A percentile compares a stretch with the other conserved stretches of the same genome.
Conservation (phyloP, 2,113 vertebrate species). For the Garra rufa region DNA sequence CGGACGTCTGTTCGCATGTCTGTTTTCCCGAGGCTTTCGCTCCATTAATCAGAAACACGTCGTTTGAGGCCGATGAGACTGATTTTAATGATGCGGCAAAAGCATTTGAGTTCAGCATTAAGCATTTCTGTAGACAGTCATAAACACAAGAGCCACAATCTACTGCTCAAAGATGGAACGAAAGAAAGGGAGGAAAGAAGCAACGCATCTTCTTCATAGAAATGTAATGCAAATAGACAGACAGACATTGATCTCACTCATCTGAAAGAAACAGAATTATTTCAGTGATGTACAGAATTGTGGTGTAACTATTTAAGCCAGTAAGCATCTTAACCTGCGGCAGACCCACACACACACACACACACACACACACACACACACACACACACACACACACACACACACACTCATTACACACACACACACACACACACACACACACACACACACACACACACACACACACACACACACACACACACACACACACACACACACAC, state of each 20-base stretch:
- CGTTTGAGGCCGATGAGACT: constrained; percentile 68
- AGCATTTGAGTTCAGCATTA: constrained; percentile 56
- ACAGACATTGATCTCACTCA: background rate
- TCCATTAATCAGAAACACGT: constrained; percentile 64
- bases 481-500: too few species aligned
- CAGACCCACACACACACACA: too few species aligned
- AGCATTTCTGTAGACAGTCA: constrained; percentile 38
- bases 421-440: too few species aligned
- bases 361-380: too few species aligned
- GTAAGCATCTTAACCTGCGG: background rate
- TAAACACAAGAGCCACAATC: background rate
- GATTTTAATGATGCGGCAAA: constrained; percentile 66
- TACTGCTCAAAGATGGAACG: background rate
- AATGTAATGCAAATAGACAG: background rate
- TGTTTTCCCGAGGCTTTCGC: constrained; percentile 51
- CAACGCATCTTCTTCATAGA: background rate
- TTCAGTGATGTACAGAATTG: background rate
- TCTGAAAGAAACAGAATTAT: background rate
- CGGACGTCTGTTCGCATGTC: background rate
- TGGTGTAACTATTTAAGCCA: background rate
- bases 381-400: too few species aligned
- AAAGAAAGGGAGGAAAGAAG: background rate
- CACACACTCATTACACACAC: too few species aligned
- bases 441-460: too few species aligned
- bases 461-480: too few species aligned